phyloP scores from a whole-genome alignment of 2,797 vertebrate genomes.

The Corythornis leucogaster region DNA sequence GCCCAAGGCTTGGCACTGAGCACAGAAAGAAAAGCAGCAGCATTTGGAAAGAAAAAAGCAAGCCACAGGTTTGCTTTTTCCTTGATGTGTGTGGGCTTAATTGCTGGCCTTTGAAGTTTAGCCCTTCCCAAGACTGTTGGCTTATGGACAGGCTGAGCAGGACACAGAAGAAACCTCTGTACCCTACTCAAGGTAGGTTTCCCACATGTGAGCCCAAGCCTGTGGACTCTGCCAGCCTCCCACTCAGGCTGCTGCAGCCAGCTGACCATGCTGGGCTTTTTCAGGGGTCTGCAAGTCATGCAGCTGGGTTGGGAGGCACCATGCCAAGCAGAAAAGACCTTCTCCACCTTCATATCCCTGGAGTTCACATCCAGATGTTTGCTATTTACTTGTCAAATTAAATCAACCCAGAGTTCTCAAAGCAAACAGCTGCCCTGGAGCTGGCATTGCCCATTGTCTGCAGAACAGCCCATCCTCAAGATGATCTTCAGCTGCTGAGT shows the following conservation, averaged over 20 bases:
- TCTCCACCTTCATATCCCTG: neutral
- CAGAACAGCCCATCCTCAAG: neutral
- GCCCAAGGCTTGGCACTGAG: neutral
- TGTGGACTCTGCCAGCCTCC: neutral
- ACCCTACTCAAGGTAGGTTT: neutral
- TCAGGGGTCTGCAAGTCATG: neutral
- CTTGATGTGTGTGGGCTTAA: slow-evolving; percentile 45
- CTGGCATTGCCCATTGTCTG: neutral
- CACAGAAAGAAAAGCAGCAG: neutral
- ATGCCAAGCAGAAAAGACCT: neutral
- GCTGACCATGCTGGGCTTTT: neutral
- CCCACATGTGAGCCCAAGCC: accelerated
- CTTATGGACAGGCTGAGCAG: neutral
- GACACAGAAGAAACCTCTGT: neutral
- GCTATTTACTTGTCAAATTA: neutral
- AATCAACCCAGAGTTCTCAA: slow-evolving; percentile 9
- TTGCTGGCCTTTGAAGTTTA: slow-evolving; percentile 14
- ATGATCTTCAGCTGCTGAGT: neutral
- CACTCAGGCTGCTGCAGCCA: neutral
- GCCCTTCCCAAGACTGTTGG: neutral
- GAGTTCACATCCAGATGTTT: slow-evolving; percentile 23
- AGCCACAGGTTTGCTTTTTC: neutral
- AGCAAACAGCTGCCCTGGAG: slow-evolving; percentile 1
- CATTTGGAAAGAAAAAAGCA: neutral
- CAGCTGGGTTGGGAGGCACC: neutral